Evolutionary conservation across 2,113 vertebrate genomes (phyloP).

Genomic region (Indri indri): DNA sequence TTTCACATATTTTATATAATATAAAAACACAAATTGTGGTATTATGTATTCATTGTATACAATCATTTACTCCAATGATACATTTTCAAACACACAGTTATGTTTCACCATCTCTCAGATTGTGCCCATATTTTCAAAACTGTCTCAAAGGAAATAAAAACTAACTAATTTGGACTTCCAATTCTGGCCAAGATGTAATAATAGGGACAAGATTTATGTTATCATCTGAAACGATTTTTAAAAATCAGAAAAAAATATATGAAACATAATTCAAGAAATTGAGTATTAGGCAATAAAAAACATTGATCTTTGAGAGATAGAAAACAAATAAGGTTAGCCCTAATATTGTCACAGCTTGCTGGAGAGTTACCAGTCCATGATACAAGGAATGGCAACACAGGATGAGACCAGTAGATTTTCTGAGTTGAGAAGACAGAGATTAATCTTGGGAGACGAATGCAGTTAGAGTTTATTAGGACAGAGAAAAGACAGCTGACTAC

Average conservation of each 20-base stretch:
- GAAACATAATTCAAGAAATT: slow-evolving; percentile 4
- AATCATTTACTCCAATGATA: not conserved
- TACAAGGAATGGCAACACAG: not conserved
- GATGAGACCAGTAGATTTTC: not conserved
- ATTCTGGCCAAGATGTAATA: not conserved
- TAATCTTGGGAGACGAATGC: not conserved
- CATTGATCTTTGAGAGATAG: not conserved
- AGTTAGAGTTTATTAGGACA: not conserved
- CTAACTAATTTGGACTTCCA: not conserved
- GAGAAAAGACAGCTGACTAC: not conserved
- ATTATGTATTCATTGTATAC: not conserved
- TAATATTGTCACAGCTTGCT: not conserved
- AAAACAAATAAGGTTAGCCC: not conserved
- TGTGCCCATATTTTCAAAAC: not conserved
- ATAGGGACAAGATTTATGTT: not conserved
- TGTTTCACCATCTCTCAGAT: not conserved
- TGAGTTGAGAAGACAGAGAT: not conserved
- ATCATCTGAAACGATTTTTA: not conserved
- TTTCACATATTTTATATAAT: not conserved
- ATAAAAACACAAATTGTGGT: not conserved
- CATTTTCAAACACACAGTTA: not conserved
- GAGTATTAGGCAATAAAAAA: not conserved
- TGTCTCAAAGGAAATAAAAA: not conserved
- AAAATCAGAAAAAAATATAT: not conserved
- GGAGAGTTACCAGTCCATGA: not conserved